Evolutionary conservation across 2,888 invertebrate genomes (phyloP).

Genomic region (Teleogryllus oceanicus): DNA sequence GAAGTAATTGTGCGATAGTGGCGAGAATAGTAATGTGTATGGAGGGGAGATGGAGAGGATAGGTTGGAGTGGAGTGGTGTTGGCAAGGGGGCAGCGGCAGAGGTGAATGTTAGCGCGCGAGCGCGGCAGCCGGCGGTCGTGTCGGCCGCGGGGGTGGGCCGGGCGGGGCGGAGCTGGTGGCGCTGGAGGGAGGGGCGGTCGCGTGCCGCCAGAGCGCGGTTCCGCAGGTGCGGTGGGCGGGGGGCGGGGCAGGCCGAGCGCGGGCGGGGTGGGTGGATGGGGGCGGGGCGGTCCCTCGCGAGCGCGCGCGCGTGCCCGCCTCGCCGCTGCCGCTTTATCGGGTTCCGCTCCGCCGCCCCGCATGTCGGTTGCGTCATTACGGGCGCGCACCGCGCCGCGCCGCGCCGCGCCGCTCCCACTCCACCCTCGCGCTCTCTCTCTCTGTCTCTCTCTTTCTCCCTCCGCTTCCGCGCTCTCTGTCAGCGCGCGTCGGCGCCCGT

Average conservation of each 20-base stretch:
- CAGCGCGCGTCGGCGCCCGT: no score
- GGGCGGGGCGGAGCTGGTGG: neutral
- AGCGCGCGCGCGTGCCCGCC: neutral
- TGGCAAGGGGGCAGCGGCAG: no score
- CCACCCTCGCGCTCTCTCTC: neutral
- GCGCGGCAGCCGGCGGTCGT: neutral
- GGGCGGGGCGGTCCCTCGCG: neutral
- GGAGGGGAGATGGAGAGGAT: no score
- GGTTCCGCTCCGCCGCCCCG: conserved; percentile 1
- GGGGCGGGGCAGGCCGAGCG: neutral
- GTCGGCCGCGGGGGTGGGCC: neutral
- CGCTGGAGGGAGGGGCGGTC: neutral
- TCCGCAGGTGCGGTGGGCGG: neutral
- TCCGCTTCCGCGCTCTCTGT: neutral
- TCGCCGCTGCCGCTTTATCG: conserved; percentile 6
- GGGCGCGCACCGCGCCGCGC: neutral
- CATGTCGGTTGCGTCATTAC: conserved; percentile 1
- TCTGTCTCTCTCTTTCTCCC: neutral
- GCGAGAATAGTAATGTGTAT: no score
- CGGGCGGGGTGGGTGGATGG: neutral
- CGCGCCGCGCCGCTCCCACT: neutral
- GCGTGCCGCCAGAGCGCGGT: neutral
- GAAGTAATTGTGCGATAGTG: no score
- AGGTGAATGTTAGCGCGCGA: neutral
- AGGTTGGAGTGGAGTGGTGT: no score